Conservation (phyloP, 2,888 invertebrate species). For the Chrysomela aeneicollis region DNA sequence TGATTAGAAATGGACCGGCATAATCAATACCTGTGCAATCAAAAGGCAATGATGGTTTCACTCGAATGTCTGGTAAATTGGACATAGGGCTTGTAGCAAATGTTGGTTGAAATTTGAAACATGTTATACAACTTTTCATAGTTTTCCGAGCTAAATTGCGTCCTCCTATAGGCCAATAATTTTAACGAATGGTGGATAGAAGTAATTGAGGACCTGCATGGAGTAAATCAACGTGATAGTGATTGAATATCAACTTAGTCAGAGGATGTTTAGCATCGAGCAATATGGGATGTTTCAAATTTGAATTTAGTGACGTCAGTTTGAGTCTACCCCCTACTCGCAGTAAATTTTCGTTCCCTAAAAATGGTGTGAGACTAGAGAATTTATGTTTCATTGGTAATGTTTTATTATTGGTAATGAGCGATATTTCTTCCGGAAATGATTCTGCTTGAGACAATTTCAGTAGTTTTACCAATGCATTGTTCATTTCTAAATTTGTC, state of each 20-base stretch:
- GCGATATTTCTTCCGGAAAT: neutral
- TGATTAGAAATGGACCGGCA: no score
- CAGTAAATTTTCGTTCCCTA: neutral
- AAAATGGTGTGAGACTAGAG: neutral
- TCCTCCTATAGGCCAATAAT: slow-evolving; percentile 21
- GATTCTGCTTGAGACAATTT: slow-evolving; percentile 8
- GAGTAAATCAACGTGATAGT: slow-evolving; percentile 17
- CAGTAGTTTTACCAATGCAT: neutral
- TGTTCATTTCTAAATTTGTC: neutral
- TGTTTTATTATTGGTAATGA: neutral
- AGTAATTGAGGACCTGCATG: slow-evolving; percentile 26
- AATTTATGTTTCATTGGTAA: slow-evolving; percentile 3
- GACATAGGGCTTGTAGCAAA: slow-evolving; percentile 14
- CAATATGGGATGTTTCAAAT: slow-evolving; percentile 19
- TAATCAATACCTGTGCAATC: slow-evolving; percentile 24
- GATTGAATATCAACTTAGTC: no score
- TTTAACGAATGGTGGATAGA: no score
- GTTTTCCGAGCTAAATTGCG: slow-evolving; percentile 20
- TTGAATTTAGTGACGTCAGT: neutral
- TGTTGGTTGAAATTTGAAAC: slow-evolving; percentile 28
- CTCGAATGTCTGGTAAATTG: slow-evolving; percentile 16
- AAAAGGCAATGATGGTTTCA: slow-evolving; percentile 25
- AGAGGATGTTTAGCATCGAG: slow-evolving; percentile 11
- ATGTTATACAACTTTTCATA: slow-evolving; percentile 23
- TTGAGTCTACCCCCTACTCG: slow-evolving; percentile 3